Evolutionary conservation across 2,888 invertebrate species (phyloP).

Genomic region (Tiliacea citrago): DNA sequence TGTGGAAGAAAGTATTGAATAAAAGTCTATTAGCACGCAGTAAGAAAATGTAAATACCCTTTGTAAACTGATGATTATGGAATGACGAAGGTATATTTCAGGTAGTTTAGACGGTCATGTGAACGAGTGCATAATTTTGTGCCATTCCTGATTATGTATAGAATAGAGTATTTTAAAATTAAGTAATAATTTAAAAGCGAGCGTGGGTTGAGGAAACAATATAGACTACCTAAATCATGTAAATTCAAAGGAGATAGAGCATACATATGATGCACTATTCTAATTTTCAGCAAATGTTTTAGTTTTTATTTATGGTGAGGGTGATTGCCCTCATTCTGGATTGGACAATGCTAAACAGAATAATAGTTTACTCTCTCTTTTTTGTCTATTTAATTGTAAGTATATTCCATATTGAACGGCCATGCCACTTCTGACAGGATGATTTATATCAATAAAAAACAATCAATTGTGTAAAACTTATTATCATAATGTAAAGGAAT

Average conservation of each 20-base stretch:
- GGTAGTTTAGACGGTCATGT: background rate
- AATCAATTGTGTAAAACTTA: slow-evolving; percentile 14
- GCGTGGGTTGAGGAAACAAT: background rate
- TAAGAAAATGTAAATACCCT: background rate
- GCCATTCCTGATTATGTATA: background rate
- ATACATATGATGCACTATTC: background rate
- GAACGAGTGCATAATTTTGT: background rate
- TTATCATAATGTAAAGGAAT: background rate
- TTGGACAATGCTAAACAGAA: background rate
- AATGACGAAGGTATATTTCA: background rate
- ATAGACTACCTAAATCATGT: background rate
- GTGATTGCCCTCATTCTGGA: background rate
- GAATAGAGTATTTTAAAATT: background rate
- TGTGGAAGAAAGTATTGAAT: background rate
- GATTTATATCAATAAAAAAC: slow-evolving; percentile 16
- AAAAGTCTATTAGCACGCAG: background rate
- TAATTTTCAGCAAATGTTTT: background rate
- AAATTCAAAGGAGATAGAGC: background rate
- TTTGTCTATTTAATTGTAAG: background rate
- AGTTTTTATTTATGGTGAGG: background rate
- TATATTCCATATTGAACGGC: background rate
- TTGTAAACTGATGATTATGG: background rate
- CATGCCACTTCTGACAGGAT: background rate
- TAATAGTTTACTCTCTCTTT: background rate
- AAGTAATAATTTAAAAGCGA: background rate